These are phyloP conservation scores for Apamea epomidion DNA, from an alignment of 2,888 invertebrate genomes.

Conservation along the genomic window DNA sequence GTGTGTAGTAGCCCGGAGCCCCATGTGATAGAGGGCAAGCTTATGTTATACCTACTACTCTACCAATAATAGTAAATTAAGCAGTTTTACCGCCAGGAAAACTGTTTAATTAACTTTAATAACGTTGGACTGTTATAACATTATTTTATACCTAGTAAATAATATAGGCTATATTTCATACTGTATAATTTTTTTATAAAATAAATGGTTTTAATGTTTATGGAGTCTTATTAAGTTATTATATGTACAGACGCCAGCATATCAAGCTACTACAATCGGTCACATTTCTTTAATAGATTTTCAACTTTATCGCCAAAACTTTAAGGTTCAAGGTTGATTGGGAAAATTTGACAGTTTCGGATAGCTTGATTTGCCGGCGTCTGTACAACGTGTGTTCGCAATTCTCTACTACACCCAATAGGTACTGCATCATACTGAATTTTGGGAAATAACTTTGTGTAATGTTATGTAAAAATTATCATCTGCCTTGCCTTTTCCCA, in stretches of 20 bases:
- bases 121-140: neutral
- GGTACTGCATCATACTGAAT: neutral
- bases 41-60: neutral
- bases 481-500: too few species aligned
- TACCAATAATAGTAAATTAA: neutral
- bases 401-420: neutral
- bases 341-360: too few species aligned
- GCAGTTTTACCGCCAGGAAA: neutral
- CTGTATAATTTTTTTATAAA: constrained; percentile 1
- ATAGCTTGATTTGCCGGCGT: too few species aligned
- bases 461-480: too few species aligned
- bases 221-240: neutral
- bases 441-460: neutral
- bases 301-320: too few species aligned
- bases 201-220: neutral
- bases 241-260: too few species aligned
- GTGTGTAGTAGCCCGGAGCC: neutral
- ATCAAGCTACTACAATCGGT: too few species aligned
- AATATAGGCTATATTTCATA: constrained; percentile 8
- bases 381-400: too few species aligned
- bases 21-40: neutral
- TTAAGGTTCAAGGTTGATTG: too few species aligned
- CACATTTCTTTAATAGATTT: too few species aligned
- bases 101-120: neutral
- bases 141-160: neutral